Evolutionary conservation across 2,888 invertebrate genomes (phyloP), one percentile per base, ranked within the genome.

Genomic region (Spicauda simplicius): DNA sequence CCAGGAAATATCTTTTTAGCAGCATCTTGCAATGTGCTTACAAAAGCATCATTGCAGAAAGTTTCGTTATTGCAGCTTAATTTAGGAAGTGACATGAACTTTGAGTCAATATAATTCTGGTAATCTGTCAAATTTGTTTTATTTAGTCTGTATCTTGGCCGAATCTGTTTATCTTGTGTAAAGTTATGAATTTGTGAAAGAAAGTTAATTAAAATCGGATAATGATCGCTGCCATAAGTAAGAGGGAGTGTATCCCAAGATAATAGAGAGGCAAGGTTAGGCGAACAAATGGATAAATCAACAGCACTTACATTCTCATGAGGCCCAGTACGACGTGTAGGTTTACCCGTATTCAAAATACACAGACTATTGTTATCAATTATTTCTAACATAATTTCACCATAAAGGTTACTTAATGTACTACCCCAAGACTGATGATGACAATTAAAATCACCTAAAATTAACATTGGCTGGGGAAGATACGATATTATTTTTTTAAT

Each of bases 281-380:
- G 37, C 30, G 53, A 37, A 37, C 53, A 62, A 14, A 61, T 53
- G n/a, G 53, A 53, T 1, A 62, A 30, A 41, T 61, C 61, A 61
- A 52, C 25, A 14, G 30, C 61, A 61, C 61, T 61, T 52, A 53
- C 3, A 61, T 52, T 52, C 50, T 61, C 33, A 30, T 30, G 14
- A 12, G 61, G 61, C 52, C 19, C 16, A 10, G 61, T 52, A 48
- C 48, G 61, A 52, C 61, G 61, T 30, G 61, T 61, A 20, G 61
- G 52, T 14, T 37, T 41, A 14, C 41, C 41, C 8, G 41, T 41
- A 41, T 41, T 41, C 41, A 41, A 41, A 41, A 41, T 41, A 41
- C 41, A 41, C 41, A 41, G 1, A 14, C 5, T 41, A 41, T 41
- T 33, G 14, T 14, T 41, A 41, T 41, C 41, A 14, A 41, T 41